Evolutionary conservation across 2,113 vertebrate genomes (phyloP).

Genomic region (Gadus macrocephalus): DNA sequence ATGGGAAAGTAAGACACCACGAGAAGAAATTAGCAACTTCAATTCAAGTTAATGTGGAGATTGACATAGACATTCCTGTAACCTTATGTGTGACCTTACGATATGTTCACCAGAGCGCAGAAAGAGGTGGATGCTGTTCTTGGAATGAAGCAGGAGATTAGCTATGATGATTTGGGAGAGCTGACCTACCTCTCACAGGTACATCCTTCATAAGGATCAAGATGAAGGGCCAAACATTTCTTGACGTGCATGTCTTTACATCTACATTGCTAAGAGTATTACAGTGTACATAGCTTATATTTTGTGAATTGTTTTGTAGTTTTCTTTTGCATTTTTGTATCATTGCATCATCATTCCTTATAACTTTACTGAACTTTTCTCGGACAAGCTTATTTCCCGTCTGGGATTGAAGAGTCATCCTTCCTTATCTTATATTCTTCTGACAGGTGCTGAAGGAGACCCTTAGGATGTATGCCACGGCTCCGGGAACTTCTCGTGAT

Average conservation of each 20-base stretch:
- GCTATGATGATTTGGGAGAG: conserved; percentile 82
- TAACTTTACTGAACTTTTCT: too few relatives aligned
- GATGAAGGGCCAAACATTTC: not conserved
- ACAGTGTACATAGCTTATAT: too few relatives aligned
- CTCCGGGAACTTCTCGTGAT: conserved; percentile 74
- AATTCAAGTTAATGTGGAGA: not conserved
- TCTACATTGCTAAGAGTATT: too few relatives aligned
- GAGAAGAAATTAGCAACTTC: not conserved
- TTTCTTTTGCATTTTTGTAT: too few relatives aligned
- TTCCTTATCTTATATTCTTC: too few relatives aligned
- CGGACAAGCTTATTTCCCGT: too few relatives aligned
- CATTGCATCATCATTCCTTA: too few relatives aligned
- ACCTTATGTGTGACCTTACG: too few relatives aligned
- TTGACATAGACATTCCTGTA: not conserved
- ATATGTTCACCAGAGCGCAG: conserved; percentile 64
- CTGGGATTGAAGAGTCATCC: too few relatives aligned
- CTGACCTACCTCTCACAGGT: conserved; percentile 88
- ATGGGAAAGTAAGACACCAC: conserved; percentile 69
- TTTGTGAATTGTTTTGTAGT: too few relatives aligned
- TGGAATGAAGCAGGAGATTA: conserved; percentile 81
- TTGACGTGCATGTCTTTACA: too few relatives aligned
- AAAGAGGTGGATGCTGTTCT: conserved; percentile 86
- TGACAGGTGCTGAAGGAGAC: conserved; percentile 87
- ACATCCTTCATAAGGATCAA: not conserved
- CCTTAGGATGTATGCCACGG: conserved; percentile 79